Evolutionary conservation across 2,113 vertebrate species (phyloP), one percentile per base, ranked within the genome.

Genomic region (Ochotona curzoniae): DNA sequence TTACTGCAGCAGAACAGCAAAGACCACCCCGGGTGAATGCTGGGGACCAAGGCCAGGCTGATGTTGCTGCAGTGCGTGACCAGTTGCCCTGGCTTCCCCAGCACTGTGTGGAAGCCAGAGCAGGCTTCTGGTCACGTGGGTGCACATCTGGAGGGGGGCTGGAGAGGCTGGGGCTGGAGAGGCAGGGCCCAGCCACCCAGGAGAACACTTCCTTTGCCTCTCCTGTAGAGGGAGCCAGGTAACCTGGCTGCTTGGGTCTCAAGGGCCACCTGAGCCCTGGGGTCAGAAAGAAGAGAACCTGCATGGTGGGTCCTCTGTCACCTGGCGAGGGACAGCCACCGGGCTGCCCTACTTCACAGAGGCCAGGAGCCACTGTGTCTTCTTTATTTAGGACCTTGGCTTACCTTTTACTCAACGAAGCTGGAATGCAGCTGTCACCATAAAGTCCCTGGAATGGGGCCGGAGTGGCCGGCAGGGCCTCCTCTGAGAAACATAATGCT

Each of bases 371-470:
- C 63, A 84, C 96, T 96, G 96, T 79, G 93, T 97, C 97, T 97
- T 97, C 97, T 95, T 98, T 98, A 97, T 98, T 97, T 97, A 97
- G 94, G 94, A 95, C 0, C 90, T 91, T 63, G 91, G 95, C 93
- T 97, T 97, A 97, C 96, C 96, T 98, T 97, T 96, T 96, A 94
- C 87, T 98, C 94, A 96, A 92, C 96, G 91, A 96, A 97, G 86
- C 84, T 89, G 87, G 97, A 96, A 96, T 87, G 97, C 94, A 96
- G 96, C 90, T 95, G 94, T 93, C 91, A 89, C 97, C 96, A 95
- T 97, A 97, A 97, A 92, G 75, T 87, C 94, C 91, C 93, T 3
- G 15, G 96, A 97, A 98, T 97, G 94, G 97, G 95, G 96, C 97
- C 97, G 93, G 87, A 97, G 96, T n/a, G 96, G 93, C 89, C 79